Evolutionary conservation across 2,888 invertebrate genomes (phyloP).

Genomic region (Lasioglossum marginatum): DNA sequence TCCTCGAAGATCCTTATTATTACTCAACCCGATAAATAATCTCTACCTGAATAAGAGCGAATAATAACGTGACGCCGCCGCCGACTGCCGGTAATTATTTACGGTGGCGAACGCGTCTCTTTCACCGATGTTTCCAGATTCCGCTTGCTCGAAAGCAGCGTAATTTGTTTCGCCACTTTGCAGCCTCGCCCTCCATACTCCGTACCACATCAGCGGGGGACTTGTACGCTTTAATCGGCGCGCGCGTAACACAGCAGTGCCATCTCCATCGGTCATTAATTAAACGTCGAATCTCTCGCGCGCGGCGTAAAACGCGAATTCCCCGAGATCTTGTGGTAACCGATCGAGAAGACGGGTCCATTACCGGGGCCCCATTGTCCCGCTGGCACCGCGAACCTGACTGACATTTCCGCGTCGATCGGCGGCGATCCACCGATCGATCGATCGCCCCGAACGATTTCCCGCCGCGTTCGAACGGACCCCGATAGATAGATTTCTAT

Average conservation of each 20-base stretch:
- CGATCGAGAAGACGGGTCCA: constrained; percentile 57
- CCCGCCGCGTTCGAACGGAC: constrained; percentile 24
- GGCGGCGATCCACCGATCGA: constrained; percentile 45
- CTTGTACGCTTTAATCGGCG: constrained; percentile 15
- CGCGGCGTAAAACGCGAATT: background rate
- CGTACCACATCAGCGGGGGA: background rate
- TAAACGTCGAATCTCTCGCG: constrained; percentile 70
- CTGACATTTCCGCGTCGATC: constrained; percentile 67
- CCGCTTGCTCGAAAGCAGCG: constrained; percentile 48
- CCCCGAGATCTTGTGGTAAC: background rate
- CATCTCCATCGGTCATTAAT: constrained; percentile 69
- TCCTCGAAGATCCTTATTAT: constrained; percentile 19
- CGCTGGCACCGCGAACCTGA: constrained; percentile 35
- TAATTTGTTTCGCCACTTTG: constrained; percentile 37
- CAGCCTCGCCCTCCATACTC: background rate
- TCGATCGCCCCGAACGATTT: constrained; percentile 55
- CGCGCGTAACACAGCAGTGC: constrained; percentile 27
- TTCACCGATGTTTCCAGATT: constrained; percentile 44
- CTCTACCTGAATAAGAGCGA: background rate
- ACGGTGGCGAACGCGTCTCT: constrained; percentile 16
- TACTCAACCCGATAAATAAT: constrained; percentile 28
- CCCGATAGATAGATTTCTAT: constrained; percentile 66
- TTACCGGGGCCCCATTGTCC: constrained; percentile 65
- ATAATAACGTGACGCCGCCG: constrained; percentile 9
- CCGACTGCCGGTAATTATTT: constrained; percentile 32